Base-by-base conservation (phyloP, 2,888 invertebrate genomes). In the Liodrosophila aerea region DNA sequence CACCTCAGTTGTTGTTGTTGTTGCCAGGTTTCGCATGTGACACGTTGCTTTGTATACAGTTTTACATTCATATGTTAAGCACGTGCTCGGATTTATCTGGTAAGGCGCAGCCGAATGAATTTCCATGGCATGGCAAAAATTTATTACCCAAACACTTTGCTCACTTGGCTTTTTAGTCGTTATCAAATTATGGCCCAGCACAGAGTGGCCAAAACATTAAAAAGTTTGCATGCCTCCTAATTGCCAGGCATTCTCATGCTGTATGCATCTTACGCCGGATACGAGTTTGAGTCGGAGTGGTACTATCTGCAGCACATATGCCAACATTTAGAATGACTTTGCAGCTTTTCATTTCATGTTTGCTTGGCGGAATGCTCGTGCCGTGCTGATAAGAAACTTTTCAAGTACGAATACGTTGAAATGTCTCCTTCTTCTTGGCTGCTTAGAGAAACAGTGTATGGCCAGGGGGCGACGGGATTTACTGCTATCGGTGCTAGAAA, bases 371-470 rank as follows among this genome's bases (percentile, higher is more conserved):
- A 22, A 22, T 22, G 22, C 22, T 22, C 22, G 22, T 22, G 22
- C 22, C 34, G 33, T 29, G 29, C 57, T 66, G 77, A 77, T 77
- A 77, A 83, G 60, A 73, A 87, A 87, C 72, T 87, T 85, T 81
- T 64, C 69, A 75, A 64, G 64, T 80, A 74, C 54, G 74, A 64
- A 63, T 80, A 74, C 54, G 74, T 57, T 59, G 59, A 72, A 72
- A 51, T 65, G 66, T 49, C 51, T 39, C 8, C 7, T 8, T 1
- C 29, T 45, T 41, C 11, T 41, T 34, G 50, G 46, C 12, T 36
- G 34, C 7, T n/a, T n/a, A 8, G 9, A 22, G 11, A 12, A 33
- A 33, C 4, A 8, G 15, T 13, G 7, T 11, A 16, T 40, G 37
- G 15, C 33, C 16, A 7, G 9, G 16, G 11, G 9, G 8, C 7